Evolutionary conservation across 2,797 vertebrate species (phyloP), one percentile per base, ranked within the genome.

Genomic region (Sandelia bainsii): DNA sequence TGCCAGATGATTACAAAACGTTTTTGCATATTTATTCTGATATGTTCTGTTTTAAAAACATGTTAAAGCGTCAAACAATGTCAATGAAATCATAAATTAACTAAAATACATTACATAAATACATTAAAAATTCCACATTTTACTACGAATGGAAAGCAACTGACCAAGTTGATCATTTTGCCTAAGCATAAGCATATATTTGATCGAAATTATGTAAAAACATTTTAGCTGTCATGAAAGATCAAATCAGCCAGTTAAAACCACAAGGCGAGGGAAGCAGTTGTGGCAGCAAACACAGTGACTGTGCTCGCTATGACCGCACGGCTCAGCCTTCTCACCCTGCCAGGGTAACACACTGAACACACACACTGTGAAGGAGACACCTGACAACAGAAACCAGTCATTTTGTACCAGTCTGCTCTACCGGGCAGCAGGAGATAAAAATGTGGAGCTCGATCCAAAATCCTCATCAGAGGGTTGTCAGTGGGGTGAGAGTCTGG

Each of bases 401-500:
- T 60, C 57, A 60, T 68, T 70, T 75, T 46, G 56, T 67, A 58
- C 62, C 74, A 42, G 14, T 80, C 60, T 78, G 66, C 79, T 73
- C 59, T 20, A n/a, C 50, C 27, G 59, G 77, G 62, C 80, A 89
- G 87, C 79, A 78, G 75, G 67, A 85, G 64, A 82, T 71, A 54
- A 81, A 51, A 80, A 82, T 62, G 68, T 69, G 51, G 39, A 61
- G 66, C 67, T 62, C 23, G 72, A 67, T 81, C 72, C 75, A 61
- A 89, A 90, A 82, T 87, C 79, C 78, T 86, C 81, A 82, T 85
- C 90, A 89, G 81, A 84, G 79, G 14, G 44, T 69, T 48, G 84
- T 84, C 79, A 87, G 72, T 20, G 5, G 78, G 70, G 83, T 10
- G 69, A 75, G 61, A 75, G 67, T 75, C 64, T 73, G 72, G 42